Percentiles rank a stretch among this genome's conserved stretches.
These are phyloP conservation scores for Pandion haliaetus DNA, from an alignment of 2,113 vertebrate species.

Conservation along the genomic window DNA sequence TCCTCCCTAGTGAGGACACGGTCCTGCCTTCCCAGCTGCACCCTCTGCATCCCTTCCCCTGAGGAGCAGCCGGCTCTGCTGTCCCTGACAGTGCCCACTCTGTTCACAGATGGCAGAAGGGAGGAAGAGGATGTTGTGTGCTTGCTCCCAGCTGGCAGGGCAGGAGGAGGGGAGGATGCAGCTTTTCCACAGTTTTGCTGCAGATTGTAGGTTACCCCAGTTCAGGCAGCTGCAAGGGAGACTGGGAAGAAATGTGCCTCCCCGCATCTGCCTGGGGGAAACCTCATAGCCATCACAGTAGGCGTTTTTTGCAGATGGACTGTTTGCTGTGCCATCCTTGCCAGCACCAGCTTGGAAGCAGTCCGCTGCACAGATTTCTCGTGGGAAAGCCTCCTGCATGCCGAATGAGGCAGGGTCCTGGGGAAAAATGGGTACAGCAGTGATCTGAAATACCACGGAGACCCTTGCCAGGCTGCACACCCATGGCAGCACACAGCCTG, in stretches of 20 bases:
- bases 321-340: neutral
- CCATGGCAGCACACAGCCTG: accelerated
- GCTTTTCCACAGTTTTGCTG: neutral
- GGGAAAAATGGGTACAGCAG: accelerated
- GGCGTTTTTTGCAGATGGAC: neutral
- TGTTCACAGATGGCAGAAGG: neutral
- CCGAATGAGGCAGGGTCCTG: neutral
- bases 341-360: neutral
- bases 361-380: neutral
- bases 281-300: neutral
- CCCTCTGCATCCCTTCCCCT: neutral
- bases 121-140: neutral
- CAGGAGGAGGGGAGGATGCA: neutral
- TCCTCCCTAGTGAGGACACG: neutral
- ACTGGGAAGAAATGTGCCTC: neutral
- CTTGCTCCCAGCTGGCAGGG: neutral
- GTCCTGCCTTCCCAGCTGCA: neutral
- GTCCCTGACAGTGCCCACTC: neutral
- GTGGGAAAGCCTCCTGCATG: neutral
- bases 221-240: neutral
- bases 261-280: neutral
- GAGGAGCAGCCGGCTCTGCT: neutral
- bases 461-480: neutral
- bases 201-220: neutral
- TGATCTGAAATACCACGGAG: neutral